Conservation (phyloP, 2,888 invertebrate genomes). For the Scrobipalpa costella region DNA sequence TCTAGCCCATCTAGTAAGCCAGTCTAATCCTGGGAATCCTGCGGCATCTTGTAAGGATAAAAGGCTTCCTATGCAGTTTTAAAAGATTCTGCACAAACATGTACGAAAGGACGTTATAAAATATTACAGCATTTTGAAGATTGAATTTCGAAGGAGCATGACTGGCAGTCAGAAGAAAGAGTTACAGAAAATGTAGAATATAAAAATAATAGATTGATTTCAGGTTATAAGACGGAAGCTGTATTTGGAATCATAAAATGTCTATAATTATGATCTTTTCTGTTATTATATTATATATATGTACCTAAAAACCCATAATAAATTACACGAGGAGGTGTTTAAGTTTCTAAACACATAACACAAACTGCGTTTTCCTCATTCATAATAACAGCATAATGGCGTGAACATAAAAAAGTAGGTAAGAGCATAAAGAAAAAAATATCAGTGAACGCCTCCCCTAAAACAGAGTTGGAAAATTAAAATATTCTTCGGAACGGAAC, state of each 20-base stretch:
- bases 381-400: constrained; percentile 2
- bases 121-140: not conserved
- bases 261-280: no score
- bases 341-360: not conserved
- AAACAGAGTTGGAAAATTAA: constrained; percentile 25
- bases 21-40: constrained; percentile 27
- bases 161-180: not conserved
- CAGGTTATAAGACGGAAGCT: no score
- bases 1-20: constrained; percentile 25
- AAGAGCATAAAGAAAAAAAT: constrained; percentile 4
- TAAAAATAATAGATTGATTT: no score
- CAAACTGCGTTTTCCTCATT: not conserved
- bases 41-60: constrained; percentile 27
- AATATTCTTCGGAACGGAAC: constrained; percentile 29
- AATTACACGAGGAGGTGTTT: not conserved
- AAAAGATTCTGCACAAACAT: constrained; percentile 15
- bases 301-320: no score
- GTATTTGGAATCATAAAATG: no score
- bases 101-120: not conserved
- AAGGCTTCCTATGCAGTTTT: constrained; percentile 29
- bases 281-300: no score
- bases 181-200: no score
- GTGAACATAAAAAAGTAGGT: constrained; percentile 10
- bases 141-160: constrained; percentile 6
- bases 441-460: constrained; percentile 11